Base-by-base conservation (phyloP, 2,888 invertebrate species). In the Spodoptera littoralis region DNA sequence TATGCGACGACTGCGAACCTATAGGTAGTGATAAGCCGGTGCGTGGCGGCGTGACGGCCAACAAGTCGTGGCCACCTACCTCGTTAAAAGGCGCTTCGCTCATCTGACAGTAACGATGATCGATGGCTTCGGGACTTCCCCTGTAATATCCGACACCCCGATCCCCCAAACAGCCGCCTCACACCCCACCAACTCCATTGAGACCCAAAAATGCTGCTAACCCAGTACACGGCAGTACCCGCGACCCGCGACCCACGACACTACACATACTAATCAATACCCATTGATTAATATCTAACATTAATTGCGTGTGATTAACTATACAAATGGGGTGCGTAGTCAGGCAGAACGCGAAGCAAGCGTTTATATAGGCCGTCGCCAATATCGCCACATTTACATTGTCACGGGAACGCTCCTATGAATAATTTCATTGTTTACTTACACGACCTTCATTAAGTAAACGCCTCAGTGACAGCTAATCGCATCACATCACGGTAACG, bases 61-160 rank as follows among this genome's bases (percentile, higher is more conserved):
- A 74, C 76, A 76, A 82, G 74, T 79, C 80, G 78, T 73, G 84
- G 80, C 84, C 79, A 88, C 80, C 85, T 84, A 87, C 81, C 86
- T 89, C 87, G 88, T 90, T 90, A 87, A 87, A 89, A 89, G 89
- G 86, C 89, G 86, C 83, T 87, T 83, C 88, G 83, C 79, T 86
- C 85, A 84, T 85, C 86, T 90, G 90, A 90, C 90, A 90, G 88
- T 90, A 90, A 91, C 90, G 90, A 90, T 91, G 90, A 91, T 90
- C 88, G 90, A 91, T 91, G 84, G 84, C 85, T 83, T 83, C 82
- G 85, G 85, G 88, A 88, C 89, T 90, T 90, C 90, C 90, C 86
- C 86, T 81, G 88, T 90, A 91, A 90, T 91, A 91, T 91, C 90
- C 90, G 90, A 83, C 85, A 83, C 84, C 82, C 73, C 80, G 60